phyloP scores from a whole-genome alignment of 1,140 invertebrate species.

The Eriosoma lanigerum region DNA sequence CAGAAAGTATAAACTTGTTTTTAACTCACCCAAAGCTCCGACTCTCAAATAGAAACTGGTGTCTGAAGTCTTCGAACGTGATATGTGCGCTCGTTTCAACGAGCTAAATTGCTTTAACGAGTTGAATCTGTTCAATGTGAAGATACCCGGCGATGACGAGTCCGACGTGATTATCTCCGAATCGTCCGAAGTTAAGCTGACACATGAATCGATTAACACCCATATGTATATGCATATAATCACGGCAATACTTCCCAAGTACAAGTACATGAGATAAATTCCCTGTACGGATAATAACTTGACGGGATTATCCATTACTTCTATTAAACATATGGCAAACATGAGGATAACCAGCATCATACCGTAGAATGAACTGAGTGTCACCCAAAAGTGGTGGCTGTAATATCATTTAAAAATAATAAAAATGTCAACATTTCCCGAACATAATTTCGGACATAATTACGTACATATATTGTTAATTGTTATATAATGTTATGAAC shows the following conservation, averaged over 20 bases:
- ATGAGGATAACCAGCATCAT: slow-evolving; percentile 65
- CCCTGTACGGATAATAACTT: slow-evolving; percentile 66
- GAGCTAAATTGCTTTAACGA: slow-evolving; percentile 65
- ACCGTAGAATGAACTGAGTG: slow-evolving; percentile 67
- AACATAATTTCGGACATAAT: too few species aligned
- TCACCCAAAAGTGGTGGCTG: slow-evolving; percentile 65
- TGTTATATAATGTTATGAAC: too few species aligned
- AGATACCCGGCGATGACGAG: slow-evolving; percentile 59
- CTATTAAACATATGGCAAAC: slow-evolving; percentile 64
- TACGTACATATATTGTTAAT: too few species aligned
- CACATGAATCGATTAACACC: slow-evolving; percentile 65
- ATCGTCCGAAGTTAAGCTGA: slow-evolving; percentile 57
- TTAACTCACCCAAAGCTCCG: slow-evolving; percentile 66
- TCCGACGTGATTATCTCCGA: slow-evolving; percentile 56
- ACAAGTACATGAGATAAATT: slow-evolving; percentile 68
- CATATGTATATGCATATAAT: slow-evolving; percentile 70
- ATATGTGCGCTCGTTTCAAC: slow-evolving; percentile 64
- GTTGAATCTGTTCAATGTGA: slow-evolving; percentile 62
- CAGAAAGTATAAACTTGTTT: too few species aligned
- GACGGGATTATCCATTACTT: slow-evolving; percentile 66
- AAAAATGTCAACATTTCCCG: too few species aligned
- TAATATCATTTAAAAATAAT: too few species aligned
- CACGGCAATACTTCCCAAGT: slow-evolving; percentile 66
- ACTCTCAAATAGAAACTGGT: slow-evolving; percentile 70
- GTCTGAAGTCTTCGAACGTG: slow-evolving; percentile 61